Evolutionary conservation across 2,888 invertebrate species (phyloP).

Genomic region (Caenorhabditis uteleia): DNA sequence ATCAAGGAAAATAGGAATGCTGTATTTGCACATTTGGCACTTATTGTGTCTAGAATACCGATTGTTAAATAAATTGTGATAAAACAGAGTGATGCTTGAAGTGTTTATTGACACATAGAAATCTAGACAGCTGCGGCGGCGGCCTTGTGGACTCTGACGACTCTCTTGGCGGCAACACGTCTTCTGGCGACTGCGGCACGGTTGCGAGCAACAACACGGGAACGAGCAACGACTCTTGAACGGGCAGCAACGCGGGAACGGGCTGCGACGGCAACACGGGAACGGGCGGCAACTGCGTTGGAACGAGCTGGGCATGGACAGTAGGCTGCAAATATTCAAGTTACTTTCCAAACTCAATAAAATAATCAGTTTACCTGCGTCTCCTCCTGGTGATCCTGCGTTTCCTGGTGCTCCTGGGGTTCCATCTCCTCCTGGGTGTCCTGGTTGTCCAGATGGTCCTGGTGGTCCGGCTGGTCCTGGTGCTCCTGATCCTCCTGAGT

Average conservation of each 20-base stretch:
- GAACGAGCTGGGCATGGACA: conserved; percentile 37
- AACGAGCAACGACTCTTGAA: conserved; percentile 10
- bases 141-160: conserved; percentile 1
- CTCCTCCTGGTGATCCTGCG: conserved; percentile 25
- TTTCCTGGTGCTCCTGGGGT: conserved; percentile 31
- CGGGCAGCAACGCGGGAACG: conserved; percentile 20
- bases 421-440: conserved; percentile 23
- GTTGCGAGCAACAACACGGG: conserved; percentile 18
- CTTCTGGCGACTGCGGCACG: conserved; percentile 5
- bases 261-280: conserved; percentile 6
- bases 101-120: neutral
- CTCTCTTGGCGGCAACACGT: too few relatives aligned
- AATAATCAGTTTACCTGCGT: conserved; percentile 8
- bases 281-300: conserved; percentile 6
- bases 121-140: neutral
- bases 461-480: conserved; percentile 24
- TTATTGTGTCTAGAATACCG: conserved; percentile 43
- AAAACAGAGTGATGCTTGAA: too few relatives aligned
- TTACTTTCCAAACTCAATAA: too few relatives aligned
- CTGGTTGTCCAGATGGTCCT: conserved; percentile 27
- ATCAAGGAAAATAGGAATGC: conserved; percentile 38
- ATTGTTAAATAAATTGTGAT: conserved; percentile 34
- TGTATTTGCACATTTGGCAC: conserved; percentile 38
- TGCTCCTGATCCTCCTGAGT: conserved; percentile 16
- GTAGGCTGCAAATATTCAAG: conserved; percentile 22